phyloP scores from a whole-genome alignment of 92 coral and sea anemone genomes.

The Isaurus tuberculatus region DNA sequence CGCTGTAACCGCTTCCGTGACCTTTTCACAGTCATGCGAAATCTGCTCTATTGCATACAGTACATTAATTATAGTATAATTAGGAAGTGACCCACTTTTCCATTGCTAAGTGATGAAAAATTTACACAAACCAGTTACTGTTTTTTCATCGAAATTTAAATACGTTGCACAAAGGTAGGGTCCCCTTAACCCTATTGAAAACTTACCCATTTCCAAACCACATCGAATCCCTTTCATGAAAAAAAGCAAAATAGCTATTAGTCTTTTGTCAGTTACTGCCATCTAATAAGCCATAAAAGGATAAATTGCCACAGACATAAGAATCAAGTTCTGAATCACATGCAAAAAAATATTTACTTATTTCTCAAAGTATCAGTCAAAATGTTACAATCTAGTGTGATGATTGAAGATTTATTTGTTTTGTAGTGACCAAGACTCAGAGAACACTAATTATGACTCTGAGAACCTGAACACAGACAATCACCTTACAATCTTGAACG shows the following conservation, averaged over 20 bases:
- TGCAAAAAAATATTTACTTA: conserved; percentile 15
- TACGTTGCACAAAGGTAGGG: conserved; percentile 18
- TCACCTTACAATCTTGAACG: conserved; percentile 45
- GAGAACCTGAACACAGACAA: conserved; percentile 32
- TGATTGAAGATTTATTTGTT: conserved; percentile 19
- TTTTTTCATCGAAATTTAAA: conserved; percentile 15
- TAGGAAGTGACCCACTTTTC: conserved; percentile 14
- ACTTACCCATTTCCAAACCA: conserved; percentile 23
- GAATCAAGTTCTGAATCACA: conserved; percentile 19
- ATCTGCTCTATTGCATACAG: conserved; percentile 12
- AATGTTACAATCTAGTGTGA: conserved; percentile 21
- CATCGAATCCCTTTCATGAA: conserved; percentile 23
- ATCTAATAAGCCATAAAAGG: conserved; percentile 21
- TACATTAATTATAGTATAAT: conserved; percentile 22
- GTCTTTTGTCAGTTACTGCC: conserved; percentile 23
- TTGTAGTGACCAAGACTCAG: conserved; percentile 31
- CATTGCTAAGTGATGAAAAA: conserved; percentile 18
- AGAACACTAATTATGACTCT: conserved; percentile 10
- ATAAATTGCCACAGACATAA: conserved; percentile 21
- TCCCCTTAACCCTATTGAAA: conserved; percentile 20
- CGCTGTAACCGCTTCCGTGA: conserved; percentile 20
- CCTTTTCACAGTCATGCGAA: conserved; percentile 2
- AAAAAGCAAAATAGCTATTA: conserved; percentile 16
- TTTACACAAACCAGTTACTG: conserved; percentile 17
- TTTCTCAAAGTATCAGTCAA: conserved; percentile 8